Percentiles rank a stretch among this genome's conserved stretches.
Conservation (phyloP, 2,888 invertebrate species). For the Lydus trimaculatus region DNA sequence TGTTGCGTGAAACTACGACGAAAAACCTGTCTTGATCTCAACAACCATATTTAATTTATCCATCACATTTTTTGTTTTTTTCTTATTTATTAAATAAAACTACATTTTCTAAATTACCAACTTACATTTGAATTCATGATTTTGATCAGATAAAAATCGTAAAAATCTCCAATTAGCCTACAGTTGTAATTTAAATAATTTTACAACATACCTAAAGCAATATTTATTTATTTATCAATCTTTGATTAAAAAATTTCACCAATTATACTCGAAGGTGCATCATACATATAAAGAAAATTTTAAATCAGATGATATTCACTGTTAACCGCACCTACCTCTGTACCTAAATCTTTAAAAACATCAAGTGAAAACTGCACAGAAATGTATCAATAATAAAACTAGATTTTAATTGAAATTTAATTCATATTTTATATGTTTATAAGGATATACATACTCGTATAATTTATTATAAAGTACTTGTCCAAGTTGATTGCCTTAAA, state of each 20-base stretch:
- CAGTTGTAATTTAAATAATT: not conserved
- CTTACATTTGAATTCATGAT: no score
- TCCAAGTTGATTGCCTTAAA: no score
- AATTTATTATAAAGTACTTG: no score
- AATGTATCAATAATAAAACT: not conserved
- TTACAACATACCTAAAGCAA: no score
- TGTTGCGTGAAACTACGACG: constrained; percentile 11
- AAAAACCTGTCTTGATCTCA: not conserved
- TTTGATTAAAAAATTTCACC: not conserved
- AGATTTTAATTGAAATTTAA: no score
- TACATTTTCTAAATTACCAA: no score
- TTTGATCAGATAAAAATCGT: no score
- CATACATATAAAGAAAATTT: not conserved
- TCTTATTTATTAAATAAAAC: no score
- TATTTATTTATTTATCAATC: no score
- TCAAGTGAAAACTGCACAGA: not conserved
- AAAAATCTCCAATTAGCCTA: not conserved
- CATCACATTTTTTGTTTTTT: not conserved
- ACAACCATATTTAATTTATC: not conserved
- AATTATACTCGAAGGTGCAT: no score
- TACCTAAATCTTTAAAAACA: not conserved
- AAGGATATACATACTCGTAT: no score
- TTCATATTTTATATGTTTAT: no score
- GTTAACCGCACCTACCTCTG: not conserved
- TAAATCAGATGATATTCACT: not conserved